These are phyloP conservation scores for Dasypolia templi DNA, from an alignment of 2,888 invertebrate species.

Conservation along the genomic window DNA sequence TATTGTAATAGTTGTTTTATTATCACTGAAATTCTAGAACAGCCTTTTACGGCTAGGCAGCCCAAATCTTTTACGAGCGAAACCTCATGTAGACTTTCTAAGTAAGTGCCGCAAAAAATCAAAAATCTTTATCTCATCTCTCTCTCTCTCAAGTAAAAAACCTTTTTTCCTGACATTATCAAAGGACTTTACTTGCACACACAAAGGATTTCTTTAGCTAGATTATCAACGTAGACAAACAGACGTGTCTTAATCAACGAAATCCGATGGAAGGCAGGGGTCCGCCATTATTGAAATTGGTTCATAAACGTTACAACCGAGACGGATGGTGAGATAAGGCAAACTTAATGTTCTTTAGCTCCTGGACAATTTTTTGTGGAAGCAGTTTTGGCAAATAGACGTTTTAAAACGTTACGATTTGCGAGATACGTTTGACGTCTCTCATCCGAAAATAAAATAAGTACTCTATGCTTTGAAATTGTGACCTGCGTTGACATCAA, in stretches of 20 bases:
- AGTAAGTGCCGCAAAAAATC: slow-evolving; percentile 13
- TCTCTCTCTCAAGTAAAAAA: no score
- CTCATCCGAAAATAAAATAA: no score
- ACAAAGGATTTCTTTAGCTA: slow-evolving; percentile 51
- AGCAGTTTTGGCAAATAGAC: neutral
- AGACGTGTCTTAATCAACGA: slow-evolving; percentile 67
- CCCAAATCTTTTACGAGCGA: slow-evolving; percentile 43
- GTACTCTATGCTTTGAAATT: no score
- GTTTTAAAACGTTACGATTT: no score
- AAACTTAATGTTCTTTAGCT: slow-evolving; percentile 12
- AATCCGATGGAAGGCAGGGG: slow-evolving; percentile 56
- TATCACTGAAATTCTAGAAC: slow-evolving; percentile 31
- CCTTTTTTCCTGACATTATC: neutral
- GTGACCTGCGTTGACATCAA: no score
- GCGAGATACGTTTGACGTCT: no score
- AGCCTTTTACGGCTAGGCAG: slow-evolving; percentile 29
- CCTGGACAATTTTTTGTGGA: slow-evolving; percentile 11
- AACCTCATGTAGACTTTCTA: slow-evolving; percentile 8
- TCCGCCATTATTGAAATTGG: slow-evolving; percentile 69
- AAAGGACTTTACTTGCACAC: slow-evolving; percentile 22
- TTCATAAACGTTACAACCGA: slow-evolving; percentile 42
- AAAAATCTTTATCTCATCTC: slow-evolving; percentile 10
- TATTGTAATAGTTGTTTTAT: slow-evolving; percentile 43
- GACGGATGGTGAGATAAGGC: slow-evolving; percentile 59
- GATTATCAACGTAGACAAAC: slow-evolving; percentile 55